A percentile compares a stretch with the other conserved stretches of the same genome.
Conservation (phyloP, 2,113 vertebrate species). For the Octodon degus region DNA sequence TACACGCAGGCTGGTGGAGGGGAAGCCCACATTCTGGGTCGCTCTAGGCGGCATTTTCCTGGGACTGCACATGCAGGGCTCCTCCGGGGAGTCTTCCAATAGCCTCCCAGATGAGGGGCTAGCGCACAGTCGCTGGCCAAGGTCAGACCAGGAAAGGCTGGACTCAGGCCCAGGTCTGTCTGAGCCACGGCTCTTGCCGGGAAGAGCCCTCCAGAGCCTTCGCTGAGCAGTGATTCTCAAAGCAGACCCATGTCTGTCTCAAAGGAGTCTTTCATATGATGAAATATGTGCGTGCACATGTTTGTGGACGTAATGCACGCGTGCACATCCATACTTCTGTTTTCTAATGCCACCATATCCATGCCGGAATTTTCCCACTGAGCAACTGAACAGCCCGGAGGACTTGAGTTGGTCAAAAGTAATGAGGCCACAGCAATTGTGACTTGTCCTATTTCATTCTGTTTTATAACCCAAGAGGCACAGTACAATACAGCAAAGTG, state of each 20-base stretch:
- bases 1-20: background rate
- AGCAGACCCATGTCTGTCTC: background rate
- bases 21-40: rapidly evolving
- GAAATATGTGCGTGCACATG: background rate
- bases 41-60: background rate
- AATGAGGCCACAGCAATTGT: background rate
- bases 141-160: background rate
- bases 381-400: background rate
- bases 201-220: background rate
- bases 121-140: background rate
- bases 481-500: background rate
- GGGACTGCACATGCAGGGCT: background rate
- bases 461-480: background rate
- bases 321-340: no score
- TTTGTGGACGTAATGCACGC: rapidly evolving
- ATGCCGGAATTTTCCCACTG: background rate
- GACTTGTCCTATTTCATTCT: background rate
- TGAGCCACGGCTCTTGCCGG: background rate
- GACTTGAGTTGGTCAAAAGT: background rate
- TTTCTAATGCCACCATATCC: background rate
- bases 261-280: background rate
- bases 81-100: background rate
- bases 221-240: background rate
- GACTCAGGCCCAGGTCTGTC: background rate
- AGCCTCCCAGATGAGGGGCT: background rate